Conservation (phyloP, 37 sponge, comb jelly and placozoan genomes). For the Chondrilla cf. caribensis region DNA sequence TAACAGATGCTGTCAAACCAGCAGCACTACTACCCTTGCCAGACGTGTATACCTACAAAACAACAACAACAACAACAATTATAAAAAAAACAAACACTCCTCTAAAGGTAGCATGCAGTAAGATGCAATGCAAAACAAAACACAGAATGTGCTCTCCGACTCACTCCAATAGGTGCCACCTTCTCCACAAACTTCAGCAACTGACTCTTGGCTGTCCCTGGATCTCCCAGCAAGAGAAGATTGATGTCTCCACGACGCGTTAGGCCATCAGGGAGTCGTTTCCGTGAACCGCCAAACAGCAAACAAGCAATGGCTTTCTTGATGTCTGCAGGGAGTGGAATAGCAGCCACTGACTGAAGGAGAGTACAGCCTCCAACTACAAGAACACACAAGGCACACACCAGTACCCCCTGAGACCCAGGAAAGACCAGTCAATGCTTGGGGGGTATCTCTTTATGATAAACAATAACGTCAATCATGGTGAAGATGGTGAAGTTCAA, state of each 20-base stretch:
- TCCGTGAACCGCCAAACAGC: conserved; percentile 95
- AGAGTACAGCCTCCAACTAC: no score
- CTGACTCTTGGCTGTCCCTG: conserved; percentile 99
- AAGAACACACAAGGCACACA: no score
- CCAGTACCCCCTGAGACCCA: no score
- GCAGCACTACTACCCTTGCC: conserved; percentile 99
- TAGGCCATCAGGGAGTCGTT: conserved; percentile 95
- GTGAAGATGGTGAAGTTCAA: no score
- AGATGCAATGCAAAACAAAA: no score
- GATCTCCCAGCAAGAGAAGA: conserved; percentile 95
- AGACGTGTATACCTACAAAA: conserved; percentile 89
- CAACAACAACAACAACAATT: neutral
- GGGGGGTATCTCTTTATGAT: no score
- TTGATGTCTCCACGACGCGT: conserved; percentile 98
- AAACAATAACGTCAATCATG: no score
- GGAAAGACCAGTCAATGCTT: no score
- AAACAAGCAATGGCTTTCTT: conserved; percentile 97
- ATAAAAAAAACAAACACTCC: neutral
- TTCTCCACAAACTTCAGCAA: conserved; percentile 99
- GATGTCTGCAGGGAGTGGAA: conserved; percentile 61
- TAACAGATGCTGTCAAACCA: conserved; percentile 96
- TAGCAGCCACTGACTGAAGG: neutral
- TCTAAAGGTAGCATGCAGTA: no score
- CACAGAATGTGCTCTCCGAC: no score
- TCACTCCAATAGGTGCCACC: conserved; percentile 94